Evolutionary conservation across 30 jellyfish, hydroid and myxozoan genomes (phyloP), one percentile per base, ranked within the genome.

Genomic region (Calvadosia cruxmelitensis): DNA sequence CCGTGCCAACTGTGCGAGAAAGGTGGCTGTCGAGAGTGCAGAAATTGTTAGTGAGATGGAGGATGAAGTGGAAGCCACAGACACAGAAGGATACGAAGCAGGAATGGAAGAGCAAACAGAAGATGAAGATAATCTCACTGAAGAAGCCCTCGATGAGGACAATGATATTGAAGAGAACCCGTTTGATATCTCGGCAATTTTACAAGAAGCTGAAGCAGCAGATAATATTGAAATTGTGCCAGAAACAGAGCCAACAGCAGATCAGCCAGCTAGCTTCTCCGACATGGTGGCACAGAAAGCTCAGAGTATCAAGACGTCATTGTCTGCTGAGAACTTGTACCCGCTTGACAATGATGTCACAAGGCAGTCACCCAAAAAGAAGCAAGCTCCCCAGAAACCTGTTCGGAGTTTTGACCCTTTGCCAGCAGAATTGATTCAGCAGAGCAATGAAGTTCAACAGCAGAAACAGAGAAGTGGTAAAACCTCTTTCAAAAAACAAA

Each of bases 111-210:
- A 42, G 10, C 57, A 42, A 42, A 42, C 57, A 20, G 57, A 20
- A 42, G 57, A 42, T 42, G 57, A 42, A 42, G 64, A 52, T 61
- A 69, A 34, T 36, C 50, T 36, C 29, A 79, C 25, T 31, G 75
- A 72, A 34, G 84, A 72, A 52, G 67, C 93, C 7, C 26, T 76
- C 66, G 79, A 53, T 30, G 26, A 50, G 5, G 80, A 73, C 51
- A 62, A 50, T 28, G 70, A 73, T 50, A 57, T 85, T 1, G 97
- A 87, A 15, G 86, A 82, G 34, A 89, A 82, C 32, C 94, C 95
- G 27, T 89, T 89, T 68, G 95, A 89, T 65, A 67, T 89, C 31
- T 89, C 98, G 0, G 93, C 84, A 1, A 82, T 89, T 30, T 70
- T 89, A 52, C 53, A 79, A 28, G 98, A 72, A 3, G 98, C 95